phyloP scores from a whole-genome alignment of 1,140 invertebrate species.

The Babylonia areolata region DNA sequence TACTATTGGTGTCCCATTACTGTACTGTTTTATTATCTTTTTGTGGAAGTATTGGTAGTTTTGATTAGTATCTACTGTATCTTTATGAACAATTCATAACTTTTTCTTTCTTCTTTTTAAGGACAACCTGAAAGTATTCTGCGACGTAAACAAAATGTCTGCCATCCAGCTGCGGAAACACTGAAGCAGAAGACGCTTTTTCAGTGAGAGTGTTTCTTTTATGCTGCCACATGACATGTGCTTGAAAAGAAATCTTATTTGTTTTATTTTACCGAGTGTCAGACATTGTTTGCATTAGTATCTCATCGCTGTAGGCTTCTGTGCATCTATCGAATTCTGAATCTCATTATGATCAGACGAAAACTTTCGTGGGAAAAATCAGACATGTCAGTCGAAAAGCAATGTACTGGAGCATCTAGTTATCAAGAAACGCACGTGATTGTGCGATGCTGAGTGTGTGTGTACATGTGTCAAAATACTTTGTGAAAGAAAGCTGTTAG shows the following conservation, averaged over 20 bases:
- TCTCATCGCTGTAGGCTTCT: neutral
- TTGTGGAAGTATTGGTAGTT: too few species aligned
- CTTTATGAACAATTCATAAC: too few species aligned
- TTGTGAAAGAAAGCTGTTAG: too few species aligned
- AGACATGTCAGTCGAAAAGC: too few species aligned
- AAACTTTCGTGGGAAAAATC: too few species aligned
- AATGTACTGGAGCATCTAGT: too few species aligned
- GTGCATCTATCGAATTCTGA: neutral
- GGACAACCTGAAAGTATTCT: neutral
- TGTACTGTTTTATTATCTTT: too few species aligned
- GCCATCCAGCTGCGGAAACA: neutral
- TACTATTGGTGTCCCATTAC: too few species aligned
- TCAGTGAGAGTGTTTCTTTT: neutral
- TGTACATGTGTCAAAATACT: too few species aligned
- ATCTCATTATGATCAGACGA: slow-evolving; percentile 1
- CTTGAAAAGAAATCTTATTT: neutral
- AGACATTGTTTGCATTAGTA: neutral
- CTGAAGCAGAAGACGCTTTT: neutral
- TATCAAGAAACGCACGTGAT: too few species aligned
- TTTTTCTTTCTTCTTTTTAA: neutral
- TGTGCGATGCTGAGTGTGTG: too few species aligned
- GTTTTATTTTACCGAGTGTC: neutral
- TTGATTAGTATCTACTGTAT: too few species aligned
- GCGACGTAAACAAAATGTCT: slow-evolving; percentile 3
- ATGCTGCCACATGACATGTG: neutral